These are phyloP conservation scores for Bos javanicus DNA, from an alignment of 2,113 vertebrate species.

Conservation along the genomic window DNA sequence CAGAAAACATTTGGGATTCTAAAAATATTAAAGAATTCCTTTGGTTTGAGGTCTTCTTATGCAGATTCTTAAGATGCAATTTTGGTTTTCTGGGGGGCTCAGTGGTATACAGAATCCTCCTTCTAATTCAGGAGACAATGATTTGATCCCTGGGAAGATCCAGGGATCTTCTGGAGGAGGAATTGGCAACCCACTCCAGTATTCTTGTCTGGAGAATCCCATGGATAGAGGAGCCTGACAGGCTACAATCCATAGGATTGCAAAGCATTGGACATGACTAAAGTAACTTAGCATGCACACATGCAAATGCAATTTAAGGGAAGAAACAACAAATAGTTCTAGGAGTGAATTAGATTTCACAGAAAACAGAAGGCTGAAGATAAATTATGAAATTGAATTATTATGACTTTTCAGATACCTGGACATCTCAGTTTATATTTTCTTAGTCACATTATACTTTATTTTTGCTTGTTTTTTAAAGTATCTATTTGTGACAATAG, in stretches of 20 bases:
- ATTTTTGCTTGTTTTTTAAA: neutral
- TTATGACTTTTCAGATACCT: neutral
- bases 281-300: neutral
- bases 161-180: neutral
- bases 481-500: neutral
- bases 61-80: neutral
- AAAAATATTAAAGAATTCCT: neutral
- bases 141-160: neutral
- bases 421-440: neutral
- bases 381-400: neutral
- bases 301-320: neutral
- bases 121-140: neutral
- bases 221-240: neutral
- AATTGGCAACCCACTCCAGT: neutral
- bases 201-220: neutral
- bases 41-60: neutral
- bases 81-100: neutral
- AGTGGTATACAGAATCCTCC: neutral
- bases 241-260: neutral
- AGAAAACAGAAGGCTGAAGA: neutral
- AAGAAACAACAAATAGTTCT: neutral
- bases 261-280: neutral
- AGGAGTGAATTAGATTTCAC: neutral
- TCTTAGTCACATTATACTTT: neutral
- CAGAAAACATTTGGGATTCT: neutral